Conservation (phyloP, 2,888 invertebrate species). For the Pyralis farinalis region DNA sequence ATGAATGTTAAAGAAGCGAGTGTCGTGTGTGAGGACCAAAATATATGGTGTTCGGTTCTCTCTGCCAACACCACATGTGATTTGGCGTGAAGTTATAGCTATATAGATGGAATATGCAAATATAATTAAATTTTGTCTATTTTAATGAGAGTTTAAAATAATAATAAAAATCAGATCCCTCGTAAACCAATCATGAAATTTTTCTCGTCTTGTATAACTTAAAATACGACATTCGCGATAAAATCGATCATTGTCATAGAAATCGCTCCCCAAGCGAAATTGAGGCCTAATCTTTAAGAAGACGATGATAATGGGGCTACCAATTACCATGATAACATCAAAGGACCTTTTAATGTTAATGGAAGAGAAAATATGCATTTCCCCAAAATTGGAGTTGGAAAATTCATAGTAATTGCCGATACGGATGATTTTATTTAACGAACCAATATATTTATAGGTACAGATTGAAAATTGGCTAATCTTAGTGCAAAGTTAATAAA, state of each 20-base stretch:
- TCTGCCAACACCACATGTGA: too few relatives aligned
- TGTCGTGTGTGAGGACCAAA: too few relatives aligned
- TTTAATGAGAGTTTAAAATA: too few relatives aligned
- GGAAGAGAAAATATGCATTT: slow-evolving; percentile 30
- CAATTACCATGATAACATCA: slow-evolving; percentile 59
- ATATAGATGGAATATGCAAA: too few relatives aligned
- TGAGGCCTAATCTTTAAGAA: slow-evolving; percentile 41
- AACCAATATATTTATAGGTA: background rate
- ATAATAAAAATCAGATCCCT: too few relatives aligned
- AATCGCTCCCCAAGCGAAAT: slow-evolving; percentile 37
- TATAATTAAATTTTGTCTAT: too few relatives aligned
- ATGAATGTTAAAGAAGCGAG: too few relatives aligned
- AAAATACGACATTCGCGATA: slow-evolving; percentile 20
- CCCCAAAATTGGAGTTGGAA: slow-evolving; percentile 13
- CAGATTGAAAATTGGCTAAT: background rate
- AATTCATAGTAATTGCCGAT: background rate
- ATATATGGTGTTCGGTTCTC: too few relatives aligned
- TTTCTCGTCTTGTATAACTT: slow-evolving; percentile 1
- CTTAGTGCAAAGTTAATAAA: background rate
- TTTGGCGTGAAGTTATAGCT: too few relatives aligned
- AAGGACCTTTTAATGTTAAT: slow-evolving; percentile 36
- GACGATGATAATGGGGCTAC: slow-evolving; percentile 43
- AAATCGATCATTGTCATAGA: slow-evolving; percentile 36
- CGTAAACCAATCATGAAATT: background rate
- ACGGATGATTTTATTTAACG: background rate